Conservation (phyloP, 2,797 vertebrate genomes). For the Alca torda region DNA sequence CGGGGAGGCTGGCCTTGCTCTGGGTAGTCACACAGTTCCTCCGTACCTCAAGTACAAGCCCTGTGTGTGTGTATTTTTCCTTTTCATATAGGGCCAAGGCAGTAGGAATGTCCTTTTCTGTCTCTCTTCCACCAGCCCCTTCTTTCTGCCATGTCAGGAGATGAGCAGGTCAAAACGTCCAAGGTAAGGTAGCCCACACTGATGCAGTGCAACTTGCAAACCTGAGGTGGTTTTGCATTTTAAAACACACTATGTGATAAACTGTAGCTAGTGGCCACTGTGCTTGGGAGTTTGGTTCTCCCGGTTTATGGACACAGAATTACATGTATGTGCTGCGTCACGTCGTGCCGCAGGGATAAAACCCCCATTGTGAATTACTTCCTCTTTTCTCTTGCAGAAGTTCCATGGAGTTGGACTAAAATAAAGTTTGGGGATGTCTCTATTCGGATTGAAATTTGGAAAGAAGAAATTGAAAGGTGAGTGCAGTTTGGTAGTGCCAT, state of each 20-base stretch:
- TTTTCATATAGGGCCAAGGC: neutral
- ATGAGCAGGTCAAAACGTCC: neutral
- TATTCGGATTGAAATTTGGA: conserved; percentile 66
- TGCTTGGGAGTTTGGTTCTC: neutral
- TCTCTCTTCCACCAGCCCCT: neutral
- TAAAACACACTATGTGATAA: neutral
- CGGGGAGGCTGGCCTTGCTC: neutral
- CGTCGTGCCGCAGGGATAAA: neutral
- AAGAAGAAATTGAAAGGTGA: conserved; percentile 76
- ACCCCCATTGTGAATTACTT: neutral
- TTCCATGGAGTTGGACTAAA: conserved; percentile 75
- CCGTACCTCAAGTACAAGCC: neutral
- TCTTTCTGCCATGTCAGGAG: neutral
- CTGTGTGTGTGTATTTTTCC: neutral
- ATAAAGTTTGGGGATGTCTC: conserved; percentile 77
- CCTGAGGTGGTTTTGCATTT: neutral
- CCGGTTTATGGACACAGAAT: neutral
- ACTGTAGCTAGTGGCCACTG: neutral
- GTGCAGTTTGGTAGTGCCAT: neutral
- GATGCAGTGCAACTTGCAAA: neutral
- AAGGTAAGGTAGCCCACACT: neutral
- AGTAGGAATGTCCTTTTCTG: neutral
- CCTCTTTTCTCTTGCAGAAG: conserved; percentile 70
- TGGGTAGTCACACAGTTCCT: neutral
- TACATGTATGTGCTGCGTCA: neutral